These are phyloP conservation scores for Syngnathus rostellatus DNA, from an alignment of 2,797 vertebrate genomes.

Conservation along the genomic window DNA sequence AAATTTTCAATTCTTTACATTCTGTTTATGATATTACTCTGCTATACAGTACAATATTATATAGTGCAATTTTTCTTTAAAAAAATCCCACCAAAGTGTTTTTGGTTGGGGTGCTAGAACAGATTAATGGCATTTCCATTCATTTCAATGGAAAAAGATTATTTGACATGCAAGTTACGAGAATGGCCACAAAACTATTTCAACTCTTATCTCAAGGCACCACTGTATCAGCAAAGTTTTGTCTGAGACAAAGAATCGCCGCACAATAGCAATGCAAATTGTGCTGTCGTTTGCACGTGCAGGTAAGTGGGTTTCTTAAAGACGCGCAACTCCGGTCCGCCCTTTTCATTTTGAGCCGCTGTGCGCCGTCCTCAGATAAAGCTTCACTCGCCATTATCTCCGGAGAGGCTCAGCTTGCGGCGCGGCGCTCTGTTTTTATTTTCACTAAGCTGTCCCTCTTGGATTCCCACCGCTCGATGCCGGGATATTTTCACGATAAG, in stretches of 20 bases:
- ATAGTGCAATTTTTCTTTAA: neutral
- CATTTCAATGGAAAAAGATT: neutral
- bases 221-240: conserved; percentile 26
- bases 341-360: conserved; percentile 54
- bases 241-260: conserved; percentile 43
- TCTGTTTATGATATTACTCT: too few species aligned
- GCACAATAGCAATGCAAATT: conserved; percentile 39
- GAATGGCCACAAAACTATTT: neutral
- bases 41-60: neutral
- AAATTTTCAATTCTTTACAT: too few species aligned
- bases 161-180: neutral
- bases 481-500: conserved; percentile 73
- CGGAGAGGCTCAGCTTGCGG: conserved; percentile 67
- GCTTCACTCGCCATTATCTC: conserved; percentile 70
- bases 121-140: neutral
- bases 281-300: conserved; percentile 41
- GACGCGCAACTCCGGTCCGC: conserved; percentile 38
- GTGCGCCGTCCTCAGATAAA: conserved; percentile 57
- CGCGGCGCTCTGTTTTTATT: conserved; percentile 73
- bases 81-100: neutral
- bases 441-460: conserved; percentile 72
- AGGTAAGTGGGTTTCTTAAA: conserved; percentile 64
- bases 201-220: neutral
- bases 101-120: neutral
- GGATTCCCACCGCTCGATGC: conserved; percentile 61